Evolutionary conservation across 2,888 invertebrate species (phyloP).

Genomic region (Heliconius aoede): DNA sequence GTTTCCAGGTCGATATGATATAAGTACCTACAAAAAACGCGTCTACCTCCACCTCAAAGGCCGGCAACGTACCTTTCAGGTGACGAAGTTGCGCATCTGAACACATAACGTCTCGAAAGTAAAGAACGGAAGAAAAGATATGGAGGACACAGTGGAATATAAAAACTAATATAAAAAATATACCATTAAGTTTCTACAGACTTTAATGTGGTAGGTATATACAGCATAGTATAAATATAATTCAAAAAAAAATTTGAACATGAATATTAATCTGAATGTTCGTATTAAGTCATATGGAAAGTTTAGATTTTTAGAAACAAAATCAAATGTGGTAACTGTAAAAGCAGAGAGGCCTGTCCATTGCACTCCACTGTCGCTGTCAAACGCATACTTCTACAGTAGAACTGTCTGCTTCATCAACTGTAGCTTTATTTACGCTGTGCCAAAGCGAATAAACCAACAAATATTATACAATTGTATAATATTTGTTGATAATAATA

Average conservation of each 20-base stretch:
- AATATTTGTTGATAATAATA: no score
- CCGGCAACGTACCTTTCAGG: no score
- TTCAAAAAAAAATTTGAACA: background rate
- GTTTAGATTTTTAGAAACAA: background rate
- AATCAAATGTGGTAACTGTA: background rate
- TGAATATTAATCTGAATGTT: background rate
- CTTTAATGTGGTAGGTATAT: no score
- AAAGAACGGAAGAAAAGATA: no score
- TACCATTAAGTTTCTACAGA: no score
- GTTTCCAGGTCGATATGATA: no score
- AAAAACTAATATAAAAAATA: no score
- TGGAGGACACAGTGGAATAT: no score
- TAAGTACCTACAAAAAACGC: no score
- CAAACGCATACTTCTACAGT: background rate
- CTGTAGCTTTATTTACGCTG: background rate
- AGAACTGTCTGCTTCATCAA: background rate
- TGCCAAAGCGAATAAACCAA: background rate
- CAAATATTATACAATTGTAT: background rate
- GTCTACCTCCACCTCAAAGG: no score
- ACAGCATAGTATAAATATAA: background rate
- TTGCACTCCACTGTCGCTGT: background rate
- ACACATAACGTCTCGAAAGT: no score
- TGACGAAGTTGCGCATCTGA: no score
- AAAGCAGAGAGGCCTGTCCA: background rate
- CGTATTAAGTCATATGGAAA: constrained; percentile 7